phyloP scores from a whole-genome alignment of 2,888 invertebrate species.

The Teinopalpus imperialis region DNA sequence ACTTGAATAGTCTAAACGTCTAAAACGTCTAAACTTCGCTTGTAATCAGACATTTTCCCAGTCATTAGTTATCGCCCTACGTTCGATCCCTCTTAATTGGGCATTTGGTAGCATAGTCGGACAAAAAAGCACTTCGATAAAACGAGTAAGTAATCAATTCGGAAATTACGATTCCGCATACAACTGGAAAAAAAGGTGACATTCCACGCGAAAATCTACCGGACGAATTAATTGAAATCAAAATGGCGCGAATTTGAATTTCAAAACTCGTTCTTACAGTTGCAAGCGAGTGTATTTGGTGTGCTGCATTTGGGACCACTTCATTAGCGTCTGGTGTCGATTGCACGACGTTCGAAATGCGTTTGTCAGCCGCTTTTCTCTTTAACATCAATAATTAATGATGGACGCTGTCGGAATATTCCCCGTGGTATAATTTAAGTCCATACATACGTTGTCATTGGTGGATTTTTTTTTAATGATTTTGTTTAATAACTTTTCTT shows the following conservation, averaged over 20 bases:
- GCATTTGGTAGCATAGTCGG: constrained; percentile 11
- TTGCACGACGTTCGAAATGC: constrained; percentile 42
- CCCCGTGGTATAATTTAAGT: constrained; percentile 38
- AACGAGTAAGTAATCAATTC: constrained; percentile 24
- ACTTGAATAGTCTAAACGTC: too few species aligned
- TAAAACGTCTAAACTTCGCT: too few species aligned
- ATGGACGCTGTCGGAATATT: constrained; percentile 33
- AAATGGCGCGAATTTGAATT: constrained; percentile 40
- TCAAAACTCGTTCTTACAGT: constrained; percentile 37
- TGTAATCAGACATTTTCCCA: constrained; percentile 18
- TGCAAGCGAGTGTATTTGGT: constrained; percentile 41
- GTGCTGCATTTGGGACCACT: constrained; percentile 48
- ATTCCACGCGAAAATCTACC: constrained; percentile 30
- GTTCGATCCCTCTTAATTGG: constrained; percentile 20
- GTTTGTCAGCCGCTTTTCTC: constrained; percentile 41
- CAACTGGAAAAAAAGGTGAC: constrained; percentile 24
- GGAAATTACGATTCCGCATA: constrained; percentile 22
- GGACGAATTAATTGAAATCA: constrained; percentile 30
- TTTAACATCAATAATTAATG: constrained; percentile 65
- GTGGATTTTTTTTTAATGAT: constrained; percentile 21
- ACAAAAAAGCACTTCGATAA: constrained; percentile 22
- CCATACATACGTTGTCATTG: constrained; percentile 34
- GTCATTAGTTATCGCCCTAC: constrained; percentile 9
- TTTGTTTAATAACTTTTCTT: constrained; percentile 21
- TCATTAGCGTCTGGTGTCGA: constrained; percentile 64